Evolutionary conservation across 2,797 vertebrate genomes (phyloP).

Genomic region (Pygocentrus nattereri): DNA sequence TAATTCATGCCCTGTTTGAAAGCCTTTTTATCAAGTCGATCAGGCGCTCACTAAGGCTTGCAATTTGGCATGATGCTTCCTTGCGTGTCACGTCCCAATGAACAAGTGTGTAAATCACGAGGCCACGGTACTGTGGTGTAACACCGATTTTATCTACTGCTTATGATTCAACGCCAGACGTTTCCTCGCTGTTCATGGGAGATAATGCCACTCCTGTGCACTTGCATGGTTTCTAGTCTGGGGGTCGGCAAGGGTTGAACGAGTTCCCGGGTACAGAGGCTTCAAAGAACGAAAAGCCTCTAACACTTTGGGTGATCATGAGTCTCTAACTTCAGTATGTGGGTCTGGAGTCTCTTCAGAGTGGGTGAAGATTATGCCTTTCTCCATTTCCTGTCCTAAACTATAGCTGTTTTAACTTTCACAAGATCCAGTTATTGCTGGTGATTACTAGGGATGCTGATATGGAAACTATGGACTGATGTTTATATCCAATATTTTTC

Average conservation of each 20-base stretch:
- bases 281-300: background rate
- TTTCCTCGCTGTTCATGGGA: background rate
- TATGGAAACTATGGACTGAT: too few species aligned
- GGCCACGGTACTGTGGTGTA: background rate
- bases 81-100: background rate
- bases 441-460: too few species aligned
- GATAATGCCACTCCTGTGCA: conserved; percentile 14
- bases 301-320: background rate
- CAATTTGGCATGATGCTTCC: conserved; percentile 17
- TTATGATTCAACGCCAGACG: conserved; percentile 18
- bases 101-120: conserved; percentile 32
- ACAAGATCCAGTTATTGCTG: too few species aligned
- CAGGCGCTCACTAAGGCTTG: conserved; percentile 15
- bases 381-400: too few species aligned
- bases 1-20: conserved; percentile 47
- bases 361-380: background rate
- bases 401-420: too few species aligned
- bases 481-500: too few species aligned
- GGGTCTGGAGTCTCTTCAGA: background rate
- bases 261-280: background rate
- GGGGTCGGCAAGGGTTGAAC: background rate
- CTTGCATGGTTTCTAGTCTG: background rate
- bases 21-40: conserved; percentile 35
- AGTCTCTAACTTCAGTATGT: background rate
- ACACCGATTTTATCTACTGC: conserved; percentile 16